These are phyloP conservation scores for Montipora foliosa DNA, from an alignment of 64 coral and sea anemone genomes.

Conservation along the genomic window DNA sequence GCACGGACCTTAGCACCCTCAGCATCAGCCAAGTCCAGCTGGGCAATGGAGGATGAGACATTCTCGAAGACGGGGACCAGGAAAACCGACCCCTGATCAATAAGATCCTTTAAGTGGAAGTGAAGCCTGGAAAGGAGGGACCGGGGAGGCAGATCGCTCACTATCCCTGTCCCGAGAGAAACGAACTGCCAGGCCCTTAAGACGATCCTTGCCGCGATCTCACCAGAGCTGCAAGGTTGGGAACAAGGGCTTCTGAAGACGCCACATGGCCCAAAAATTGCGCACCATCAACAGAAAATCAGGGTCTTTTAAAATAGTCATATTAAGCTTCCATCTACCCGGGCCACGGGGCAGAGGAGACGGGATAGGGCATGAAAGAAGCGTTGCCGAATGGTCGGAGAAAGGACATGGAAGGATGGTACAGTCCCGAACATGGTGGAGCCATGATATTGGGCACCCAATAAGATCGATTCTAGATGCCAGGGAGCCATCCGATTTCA, in stretches of 20 bases:
- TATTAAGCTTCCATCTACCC: slow-evolving; percentile 24
- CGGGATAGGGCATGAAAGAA: background rate
- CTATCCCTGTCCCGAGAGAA: background rate
- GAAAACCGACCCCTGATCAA: too few relatives aligned
- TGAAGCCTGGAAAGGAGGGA: too few relatives aligned
- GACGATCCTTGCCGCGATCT: background rate
- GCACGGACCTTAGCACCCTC: too few relatives aligned
- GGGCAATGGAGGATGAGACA: too few relatives aligned
- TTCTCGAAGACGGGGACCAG: too few relatives aligned
- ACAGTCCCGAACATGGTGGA: background rate
- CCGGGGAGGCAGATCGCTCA: too few relatives aligned
- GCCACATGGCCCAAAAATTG: background rate
- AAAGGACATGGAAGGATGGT: slow-evolving; percentile 19
- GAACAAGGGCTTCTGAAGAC: background rate
- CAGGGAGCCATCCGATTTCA: background rate
- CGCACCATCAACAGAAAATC: background rate
- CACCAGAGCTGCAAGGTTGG: slow-evolving; percentile 23
- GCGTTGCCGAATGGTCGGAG: slow-evolving; percentile 39
- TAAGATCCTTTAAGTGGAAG: too few relatives aligned
- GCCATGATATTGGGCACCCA: background rate
- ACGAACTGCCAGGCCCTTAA: slow-evolving; percentile 16
- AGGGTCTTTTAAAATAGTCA: background rate
- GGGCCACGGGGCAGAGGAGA: background rate
- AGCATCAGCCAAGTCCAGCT: too few relatives aligned
- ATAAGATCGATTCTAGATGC: background rate